A percentile compares a stretch with the other conserved stretches of the same genome.
phyloP scores from a whole-genome alignment of 2,113 vertebrate species.

The Stercorarius parasiticus region DNA sequence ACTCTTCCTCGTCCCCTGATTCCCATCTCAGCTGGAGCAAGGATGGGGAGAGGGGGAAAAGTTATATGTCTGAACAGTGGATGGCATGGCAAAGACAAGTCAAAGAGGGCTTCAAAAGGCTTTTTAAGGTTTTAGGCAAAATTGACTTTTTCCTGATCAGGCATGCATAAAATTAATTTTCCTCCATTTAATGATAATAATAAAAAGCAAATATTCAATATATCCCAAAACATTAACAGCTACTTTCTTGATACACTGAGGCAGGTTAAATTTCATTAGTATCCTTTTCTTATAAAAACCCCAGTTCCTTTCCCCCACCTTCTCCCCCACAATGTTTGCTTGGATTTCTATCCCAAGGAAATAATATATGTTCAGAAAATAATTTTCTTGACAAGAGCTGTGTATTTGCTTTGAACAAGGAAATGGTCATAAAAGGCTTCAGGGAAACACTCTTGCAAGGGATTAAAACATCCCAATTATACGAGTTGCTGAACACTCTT shows the following conservation, averaged over 20 bases:
- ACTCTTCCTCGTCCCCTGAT: neutral
- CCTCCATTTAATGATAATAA: neutral
- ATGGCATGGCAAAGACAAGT: neutral
- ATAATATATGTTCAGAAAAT: neutral
- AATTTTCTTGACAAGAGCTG: neutral
- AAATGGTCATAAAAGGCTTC: neutral
- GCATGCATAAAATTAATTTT: neutral
- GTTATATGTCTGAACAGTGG: neutral
- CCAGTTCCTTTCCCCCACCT: rapidly evolving
- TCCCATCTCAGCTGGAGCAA: neutral
- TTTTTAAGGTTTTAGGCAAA: neutral
- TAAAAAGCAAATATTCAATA: neutral
- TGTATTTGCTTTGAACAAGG: neutral
- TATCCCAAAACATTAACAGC: neutral
- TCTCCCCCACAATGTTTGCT: neutral
- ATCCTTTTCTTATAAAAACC: neutral
- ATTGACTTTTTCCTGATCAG: neutral
- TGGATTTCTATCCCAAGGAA: neutral
- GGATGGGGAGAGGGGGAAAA: neutral
- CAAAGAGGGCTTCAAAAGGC: neutral
- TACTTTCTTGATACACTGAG: neutral
- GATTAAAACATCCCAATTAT: neutral
- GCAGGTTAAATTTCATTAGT: neutral
- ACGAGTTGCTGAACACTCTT: neutral
- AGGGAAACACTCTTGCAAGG: neutral